A percentile compares a stretch with the other conserved stretches of the same genome.
Conservation (phyloP, 2,797 vertebrate species). For the Intellagama lesueurii region DNA sequence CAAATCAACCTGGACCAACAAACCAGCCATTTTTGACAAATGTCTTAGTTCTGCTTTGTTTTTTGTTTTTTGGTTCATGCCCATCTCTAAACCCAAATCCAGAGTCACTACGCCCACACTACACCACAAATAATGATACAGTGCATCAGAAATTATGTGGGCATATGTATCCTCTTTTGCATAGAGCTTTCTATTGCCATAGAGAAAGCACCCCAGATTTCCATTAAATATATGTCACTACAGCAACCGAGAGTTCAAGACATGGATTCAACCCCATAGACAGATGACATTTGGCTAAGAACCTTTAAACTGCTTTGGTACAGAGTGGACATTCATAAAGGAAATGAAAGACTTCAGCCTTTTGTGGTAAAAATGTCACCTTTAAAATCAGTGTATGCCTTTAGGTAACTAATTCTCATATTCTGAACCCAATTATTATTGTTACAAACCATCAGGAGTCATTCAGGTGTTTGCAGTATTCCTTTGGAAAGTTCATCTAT, state of each 20-base stretch:
- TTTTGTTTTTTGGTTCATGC: too few species aligned
- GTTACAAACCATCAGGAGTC: neutral
- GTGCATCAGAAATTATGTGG: neutral
- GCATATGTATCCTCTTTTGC: neutral
- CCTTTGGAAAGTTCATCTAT: constrained; percentile 9
- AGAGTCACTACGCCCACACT: too few species aligned
- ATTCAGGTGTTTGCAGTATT: neutral
- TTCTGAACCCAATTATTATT: neutral
- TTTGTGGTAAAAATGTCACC: constrained; percentile 47
- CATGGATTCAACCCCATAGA: constrained; percentile 36
- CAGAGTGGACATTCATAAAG: constrained; percentile 24
- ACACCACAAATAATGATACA: too few species aligned
- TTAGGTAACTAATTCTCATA: neutral
- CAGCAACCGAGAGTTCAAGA: constrained; percentile 33
- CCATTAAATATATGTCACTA: neutral
- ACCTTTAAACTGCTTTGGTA: constrained; percentile 32
- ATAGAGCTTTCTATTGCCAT: fast-evolving
- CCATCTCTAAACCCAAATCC: too few species aligned
- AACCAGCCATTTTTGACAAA: too few species aligned
- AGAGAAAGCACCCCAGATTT: neutral
- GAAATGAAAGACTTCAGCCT: constrained; percentile 43
- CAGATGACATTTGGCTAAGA: constrained; percentile 41
- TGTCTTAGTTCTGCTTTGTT: too few species aligned
- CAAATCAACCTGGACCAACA: too few species aligned
- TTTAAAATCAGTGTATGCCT: constrained; percentile 10